Conservation (phyloP, 2,113 vertebrate genomes). For the Vulpes vulpes region DNA sequence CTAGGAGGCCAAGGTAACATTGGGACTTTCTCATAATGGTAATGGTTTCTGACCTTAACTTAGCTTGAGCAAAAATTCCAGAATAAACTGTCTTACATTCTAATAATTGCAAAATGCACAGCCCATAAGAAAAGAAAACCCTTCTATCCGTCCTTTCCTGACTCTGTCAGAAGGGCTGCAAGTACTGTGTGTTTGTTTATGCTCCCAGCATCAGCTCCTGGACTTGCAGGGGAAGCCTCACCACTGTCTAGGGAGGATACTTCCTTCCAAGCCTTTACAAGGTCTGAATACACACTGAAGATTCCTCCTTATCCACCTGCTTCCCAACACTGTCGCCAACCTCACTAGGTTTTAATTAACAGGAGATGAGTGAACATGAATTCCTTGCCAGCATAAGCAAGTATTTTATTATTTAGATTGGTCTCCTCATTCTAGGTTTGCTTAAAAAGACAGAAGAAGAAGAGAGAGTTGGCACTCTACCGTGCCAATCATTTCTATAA, state of each 20-base stretch:
- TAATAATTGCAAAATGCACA: background rate
- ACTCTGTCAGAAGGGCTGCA: background rate
- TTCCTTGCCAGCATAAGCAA: conserved; percentile 38
- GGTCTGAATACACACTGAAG: background rate
- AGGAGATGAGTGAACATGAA: conserved; percentile 47
- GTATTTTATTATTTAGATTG: background rate
- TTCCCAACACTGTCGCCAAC: background rate
- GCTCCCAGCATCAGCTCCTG: background rate
- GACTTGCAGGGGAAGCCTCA: background rate
- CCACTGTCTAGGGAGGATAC: background rate
- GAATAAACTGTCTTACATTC: background rate
- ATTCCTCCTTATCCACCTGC: conserved; percentile 16
- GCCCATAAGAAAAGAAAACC: background rate
- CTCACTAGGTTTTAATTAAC: conserved; percentile 58
- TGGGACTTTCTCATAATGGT: background rate
- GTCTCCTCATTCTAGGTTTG: background rate
- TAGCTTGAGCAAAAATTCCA: background rate
- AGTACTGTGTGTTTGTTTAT: fast-evolving
- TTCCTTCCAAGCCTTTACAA: background rate
- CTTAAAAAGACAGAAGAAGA: background rate
- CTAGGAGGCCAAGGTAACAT: background rate
- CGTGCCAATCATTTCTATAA: conserved; percentile 5
- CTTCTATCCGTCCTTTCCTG: background rate
- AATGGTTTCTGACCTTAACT: background rate
- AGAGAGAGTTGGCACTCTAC: background rate